Evolutionary conservation across 2,797 vertebrate genomes (phyloP).

Genomic region (Hydrophis major): DNA sequence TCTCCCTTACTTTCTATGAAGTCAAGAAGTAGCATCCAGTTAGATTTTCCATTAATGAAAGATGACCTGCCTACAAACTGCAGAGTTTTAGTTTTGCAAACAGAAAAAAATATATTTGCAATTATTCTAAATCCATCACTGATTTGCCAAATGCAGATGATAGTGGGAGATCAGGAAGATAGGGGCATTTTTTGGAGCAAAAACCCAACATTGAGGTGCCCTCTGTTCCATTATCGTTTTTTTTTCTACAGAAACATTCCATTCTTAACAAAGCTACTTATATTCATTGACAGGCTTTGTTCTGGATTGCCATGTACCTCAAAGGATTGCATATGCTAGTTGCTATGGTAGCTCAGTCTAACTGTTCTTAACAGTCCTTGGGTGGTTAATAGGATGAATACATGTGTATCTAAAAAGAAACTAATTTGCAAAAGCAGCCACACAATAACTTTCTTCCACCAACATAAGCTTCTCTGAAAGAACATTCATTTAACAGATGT

Average conservation of each 20-base stretch:
- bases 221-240: neutral
- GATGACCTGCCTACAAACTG: neutral
- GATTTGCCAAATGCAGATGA: neutral
- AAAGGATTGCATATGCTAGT: constrained; percentile 41
- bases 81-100: neutral
- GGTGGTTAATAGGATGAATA: constrained; percentile 21
- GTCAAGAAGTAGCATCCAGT: neutral
- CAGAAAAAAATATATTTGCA: neutral
- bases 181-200: neutral
- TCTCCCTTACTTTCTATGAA: neutral
- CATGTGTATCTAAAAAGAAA: constrained; percentile 7
- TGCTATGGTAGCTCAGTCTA: constrained; percentile 52
- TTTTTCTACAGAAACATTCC: neutral
- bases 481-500: neutral
- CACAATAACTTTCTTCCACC: constrained; percentile 26
- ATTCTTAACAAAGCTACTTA: neutral
- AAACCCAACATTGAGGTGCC: neutral
- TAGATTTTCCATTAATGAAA: neutral
- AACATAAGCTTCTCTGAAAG: constrained; percentile 21
- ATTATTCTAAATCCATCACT: neutral
- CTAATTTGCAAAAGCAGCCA: constrained; percentile 32
- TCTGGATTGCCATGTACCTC: constrained; percentile 38
- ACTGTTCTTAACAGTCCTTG: constrained; percentile 10
- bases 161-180: neutral
- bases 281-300: constrained; percentile 11